A percentile compares a stretch with the other conserved stretches of the same genome.
These are phyloP conservation scores for Odontothrips loti DNA, from an alignment of 2,888 invertebrate species.

Conservation along the genomic window DNA sequence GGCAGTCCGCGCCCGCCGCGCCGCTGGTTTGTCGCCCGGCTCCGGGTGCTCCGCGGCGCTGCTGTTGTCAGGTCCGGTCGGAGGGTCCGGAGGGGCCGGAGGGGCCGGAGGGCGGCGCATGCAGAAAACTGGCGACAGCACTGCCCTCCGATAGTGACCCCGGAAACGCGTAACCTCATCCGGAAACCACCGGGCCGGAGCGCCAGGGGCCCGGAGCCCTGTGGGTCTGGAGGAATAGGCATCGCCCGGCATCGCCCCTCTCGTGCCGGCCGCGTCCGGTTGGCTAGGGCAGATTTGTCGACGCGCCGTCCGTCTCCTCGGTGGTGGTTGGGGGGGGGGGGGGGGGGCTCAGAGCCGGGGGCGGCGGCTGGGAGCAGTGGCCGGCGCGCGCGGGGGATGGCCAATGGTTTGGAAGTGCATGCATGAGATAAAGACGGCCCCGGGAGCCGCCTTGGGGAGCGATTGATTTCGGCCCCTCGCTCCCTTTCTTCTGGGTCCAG, in stretches of 20 bases:
- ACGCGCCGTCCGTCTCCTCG: neutral
- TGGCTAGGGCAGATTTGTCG: neutral
- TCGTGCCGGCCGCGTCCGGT: neutral
- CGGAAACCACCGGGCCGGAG: neutral
- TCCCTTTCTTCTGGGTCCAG: too few species aligned
- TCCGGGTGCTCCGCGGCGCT: too few species aligned
- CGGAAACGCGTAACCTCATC: slow-evolving; percentile 19
- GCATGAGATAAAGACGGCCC: neutral
- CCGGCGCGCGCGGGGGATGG: neutral
- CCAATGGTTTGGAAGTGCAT: neutral
- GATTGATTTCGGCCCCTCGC: neutral
- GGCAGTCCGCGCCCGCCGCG: neutral
- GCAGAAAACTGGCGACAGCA: too few species aligned
- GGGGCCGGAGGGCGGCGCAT: too few species aligned
- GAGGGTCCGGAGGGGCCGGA: too few species aligned
- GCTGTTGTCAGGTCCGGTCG: too few species aligned
- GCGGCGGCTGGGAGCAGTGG: neutral
- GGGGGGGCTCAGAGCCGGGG: neutral
- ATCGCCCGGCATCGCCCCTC: neutral
- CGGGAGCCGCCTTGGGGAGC: neutral
- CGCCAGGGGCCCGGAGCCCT: neutral
- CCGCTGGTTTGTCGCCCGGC: slow-evolving; percentile 1
- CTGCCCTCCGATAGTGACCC: neutral
- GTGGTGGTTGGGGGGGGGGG: neutral
- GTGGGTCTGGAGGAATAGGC: neutral